These are phyloP conservation scores for Drosophila emarginata DNA, from an alignment of 2,888 invertebrate genomes.

Conservation along the genomic window DNA sequence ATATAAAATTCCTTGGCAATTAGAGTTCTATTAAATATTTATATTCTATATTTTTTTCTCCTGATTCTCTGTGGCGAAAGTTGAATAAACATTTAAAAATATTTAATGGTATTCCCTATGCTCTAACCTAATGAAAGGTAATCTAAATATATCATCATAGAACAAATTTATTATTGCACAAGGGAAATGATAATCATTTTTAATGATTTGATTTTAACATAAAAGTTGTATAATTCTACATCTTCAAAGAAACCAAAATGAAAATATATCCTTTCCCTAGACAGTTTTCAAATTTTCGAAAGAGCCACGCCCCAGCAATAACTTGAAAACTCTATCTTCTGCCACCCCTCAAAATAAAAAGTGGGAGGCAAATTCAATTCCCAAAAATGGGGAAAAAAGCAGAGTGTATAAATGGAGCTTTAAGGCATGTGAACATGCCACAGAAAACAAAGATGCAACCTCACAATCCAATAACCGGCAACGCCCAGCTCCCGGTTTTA, in stretches of 20 bases:
- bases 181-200: neutral
- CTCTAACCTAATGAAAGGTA: slow-evolving; percentile 2
- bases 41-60: slow-evolving; percentile 43
- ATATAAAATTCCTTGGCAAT: slow-evolving; percentile 59
- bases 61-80: neutral
- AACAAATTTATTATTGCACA: neutral
- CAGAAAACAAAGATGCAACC: slow-evolving; percentile 19
- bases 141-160: neutral
- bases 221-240: neutral
- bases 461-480: slow-evolving; percentile 6
- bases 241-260: neutral
- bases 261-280: slow-evolving; percentile 6
- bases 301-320: slow-evolving; percentile 46
- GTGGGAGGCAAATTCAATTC: slow-evolving; percentile 57
- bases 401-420: slow-evolving; percentile 29
- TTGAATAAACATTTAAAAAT: slow-evolving; percentile 11
- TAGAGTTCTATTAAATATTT: slow-evolving; percentile 73
- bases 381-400: slow-evolving; percentile 42
- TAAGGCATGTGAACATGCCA: slow-evolving; percentile 54
- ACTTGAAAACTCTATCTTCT: slow-evolving; percentile 15
- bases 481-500: slow-evolving; percentile 25
- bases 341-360: neutral
- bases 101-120: neutral
- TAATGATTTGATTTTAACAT: neutral
- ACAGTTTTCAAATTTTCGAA: neutral